Evolutionary conservation across 2,888 invertebrate genomes (phyloP).

Genomic region (Mamestra brassicae): DNA sequence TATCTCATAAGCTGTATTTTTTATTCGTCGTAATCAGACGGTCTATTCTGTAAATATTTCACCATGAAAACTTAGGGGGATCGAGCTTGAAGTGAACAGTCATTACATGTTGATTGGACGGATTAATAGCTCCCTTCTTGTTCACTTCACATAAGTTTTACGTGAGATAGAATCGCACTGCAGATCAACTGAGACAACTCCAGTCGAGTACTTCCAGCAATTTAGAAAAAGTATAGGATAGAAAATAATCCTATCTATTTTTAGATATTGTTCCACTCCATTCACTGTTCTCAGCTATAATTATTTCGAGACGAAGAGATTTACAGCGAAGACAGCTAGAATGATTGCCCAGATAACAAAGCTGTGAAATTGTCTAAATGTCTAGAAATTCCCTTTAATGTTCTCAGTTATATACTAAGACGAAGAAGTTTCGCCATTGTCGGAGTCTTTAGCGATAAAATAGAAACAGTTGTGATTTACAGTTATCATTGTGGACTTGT

Average conservation of each 20-base stretch:
- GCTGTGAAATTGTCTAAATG: constrained; percentile 37
- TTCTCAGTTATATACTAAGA: constrained; percentile 29
- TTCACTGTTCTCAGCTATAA: constrained; percentile 2
- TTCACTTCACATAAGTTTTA: too few species aligned
- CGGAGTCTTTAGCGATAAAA: constrained; percentile 34
- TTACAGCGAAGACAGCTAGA: constrained; percentile 39
- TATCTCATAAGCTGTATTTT: too few species aligned
- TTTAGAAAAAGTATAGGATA: neutral
- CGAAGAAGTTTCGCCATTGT: constrained; percentile 47
- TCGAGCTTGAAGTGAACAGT: too few species aligned
- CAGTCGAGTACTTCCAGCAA: too few species aligned
- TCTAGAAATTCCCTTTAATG: constrained; percentile 49
- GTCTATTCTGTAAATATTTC: too few species aligned
- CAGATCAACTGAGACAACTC: too few species aligned
- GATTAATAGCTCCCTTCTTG: too few species aligned
- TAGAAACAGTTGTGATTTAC: constrained; percentile 41
- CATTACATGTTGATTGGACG: too few species aligned
- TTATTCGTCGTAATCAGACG: too few species aligned
- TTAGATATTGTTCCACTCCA: neutral
- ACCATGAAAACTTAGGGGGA: too few species aligned
- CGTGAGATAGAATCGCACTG: too few species aligned
- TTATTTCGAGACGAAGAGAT: constrained; percentile 35
- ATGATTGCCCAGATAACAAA: constrained; percentile 46
- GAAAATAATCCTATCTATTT: neutral
- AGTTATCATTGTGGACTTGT: constrained; percentile 20